These are phyloP conservation scores for Seira musarum DNA, from an alignment of 2,888 invertebrate species.

Conservation along the genomic window DNA sequence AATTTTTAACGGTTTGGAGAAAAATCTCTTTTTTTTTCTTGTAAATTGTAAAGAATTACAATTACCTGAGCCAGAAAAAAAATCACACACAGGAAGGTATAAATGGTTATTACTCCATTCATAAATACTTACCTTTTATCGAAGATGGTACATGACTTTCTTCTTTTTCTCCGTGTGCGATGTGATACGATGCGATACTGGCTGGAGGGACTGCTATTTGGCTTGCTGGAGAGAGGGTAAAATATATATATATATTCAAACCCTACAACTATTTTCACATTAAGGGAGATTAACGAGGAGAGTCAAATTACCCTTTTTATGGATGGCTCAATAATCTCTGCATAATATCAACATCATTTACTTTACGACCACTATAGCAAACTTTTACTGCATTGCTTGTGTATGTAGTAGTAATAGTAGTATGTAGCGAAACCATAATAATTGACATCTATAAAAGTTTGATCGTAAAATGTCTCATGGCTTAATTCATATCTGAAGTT, in stretches of 20 bases:
- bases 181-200: no score
- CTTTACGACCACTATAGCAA: slow-evolving; percentile 48
- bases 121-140: no score
- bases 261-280: slow-evolving; percentile 59
- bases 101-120: slow-evolving; percentile 29
- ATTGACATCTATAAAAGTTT: slow-evolving; percentile 56
- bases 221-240: slow-evolving; percentile 10
- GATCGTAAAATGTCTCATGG: slow-evolving; percentile 45
- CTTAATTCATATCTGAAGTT: background rate
- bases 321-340: slow-evolving; percentile 59
- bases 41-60: no score
- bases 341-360: slow-evolving; percentile 58
- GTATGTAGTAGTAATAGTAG: background rate
- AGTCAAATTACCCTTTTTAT: slow-evolving; percentile 59
- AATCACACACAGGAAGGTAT: slow-evolving; percentile 47
- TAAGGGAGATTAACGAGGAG: slow-evolving; percentile 54
- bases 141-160: no score
- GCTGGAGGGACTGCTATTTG: no score
- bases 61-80: slow-evolving; percentile 42
- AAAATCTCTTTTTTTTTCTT: no score
- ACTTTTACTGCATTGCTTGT: slow-evolving; percentile 36
- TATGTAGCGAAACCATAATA: slow-evolving; percentile 39
- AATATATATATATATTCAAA: no score
- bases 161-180: no score
- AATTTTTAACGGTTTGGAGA: no score